Evolutionary conservation across 1,140 invertebrate species (phyloP).

Genomic region (Trichonephila clavipes): DNA sequence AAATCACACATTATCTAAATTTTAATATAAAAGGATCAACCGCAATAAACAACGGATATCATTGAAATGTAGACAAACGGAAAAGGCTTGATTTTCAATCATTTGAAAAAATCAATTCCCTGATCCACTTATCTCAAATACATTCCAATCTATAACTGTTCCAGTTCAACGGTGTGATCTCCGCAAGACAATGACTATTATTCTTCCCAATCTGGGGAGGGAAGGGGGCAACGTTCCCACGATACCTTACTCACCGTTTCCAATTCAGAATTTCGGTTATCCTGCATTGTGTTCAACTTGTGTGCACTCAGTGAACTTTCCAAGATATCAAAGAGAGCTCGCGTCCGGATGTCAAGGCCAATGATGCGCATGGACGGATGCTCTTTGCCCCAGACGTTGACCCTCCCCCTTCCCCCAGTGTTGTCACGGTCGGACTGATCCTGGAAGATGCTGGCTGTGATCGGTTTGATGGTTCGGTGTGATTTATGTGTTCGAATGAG

Average conservation of each 20-base stretch:
- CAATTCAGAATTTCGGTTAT: slow-evolving; percentile 9
- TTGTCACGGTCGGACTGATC: neutral
- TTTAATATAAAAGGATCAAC: too few species aligned
- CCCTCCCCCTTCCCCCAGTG: neutral
- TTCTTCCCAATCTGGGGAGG: neutral
- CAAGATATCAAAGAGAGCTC: neutral
- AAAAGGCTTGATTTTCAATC: neutral
- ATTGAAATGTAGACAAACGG: too few species aligned
- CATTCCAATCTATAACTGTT: neutral
- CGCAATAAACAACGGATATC: too few species aligned
- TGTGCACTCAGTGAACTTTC: neutral
- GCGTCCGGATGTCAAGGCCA: slow-evolving; percentile 29
- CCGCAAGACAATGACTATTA: neutral
- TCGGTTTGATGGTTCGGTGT: neutral
- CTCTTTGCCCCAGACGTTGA: slow-evolving; percentile 18
- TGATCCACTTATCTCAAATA: neutral
- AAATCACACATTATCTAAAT: too few species aligned
- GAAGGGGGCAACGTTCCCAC: neutral
- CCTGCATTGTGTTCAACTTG: neutral
- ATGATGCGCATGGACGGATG: slow-evolving; percentile 24
- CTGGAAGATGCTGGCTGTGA: neutral
- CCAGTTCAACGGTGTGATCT: neutral
- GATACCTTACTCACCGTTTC: neutral
- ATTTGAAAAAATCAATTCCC: neutral
- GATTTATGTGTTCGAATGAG: neutral